Base-by-base conservation (phyloP, 2,797 vertebrate species). In the Distichodus sexfasciatus region DNA sequence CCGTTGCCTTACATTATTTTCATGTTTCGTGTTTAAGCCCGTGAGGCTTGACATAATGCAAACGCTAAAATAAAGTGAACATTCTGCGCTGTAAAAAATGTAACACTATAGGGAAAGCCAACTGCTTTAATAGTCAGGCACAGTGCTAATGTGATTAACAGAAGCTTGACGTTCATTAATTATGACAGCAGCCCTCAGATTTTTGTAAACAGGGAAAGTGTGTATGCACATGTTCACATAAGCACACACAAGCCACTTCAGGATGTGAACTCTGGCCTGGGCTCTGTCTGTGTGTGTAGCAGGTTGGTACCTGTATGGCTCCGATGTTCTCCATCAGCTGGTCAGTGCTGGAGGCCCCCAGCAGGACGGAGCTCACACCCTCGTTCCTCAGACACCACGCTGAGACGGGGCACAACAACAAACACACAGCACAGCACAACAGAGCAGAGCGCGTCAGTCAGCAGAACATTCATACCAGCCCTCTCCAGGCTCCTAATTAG, bases 271-370 rank as follows among this genome's bases (percentile, higher is more conserved):
- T 12, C 41, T 43, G 41, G n/a, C n/a, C n/a, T n/a, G n/a, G n/a
- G n/a, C n/a, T n/a, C n/a, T n/a, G n/a, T n/a, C n/a, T n/a, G n/a
- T n/a, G n/a, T n/a, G n/a, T n/a, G n/a, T n/a, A n/a, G n/a, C n/a
- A n/a, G n/a, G n/a, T n/a, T n/a, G n/a, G n/a, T n/a, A 96, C 96
- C 94, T 97, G 94, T 83, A 98, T 94, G 19, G 95, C 95, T 76
- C 90, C 92, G 0, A 98, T 94, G 61, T 98, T 97, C 84, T 98
- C 96, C 88, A 93, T 84, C 50, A 98, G 90, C 83, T 98, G 96
- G 28, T 96, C 95, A 0, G 90, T 80, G 0, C 87, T 95, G 75
- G 96, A 96, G 3, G 94, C 92, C 0, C 96, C 96, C 72, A 98
- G 82, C 66, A 98, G 79, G 46, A 98, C 95, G 0, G 95, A 94